Conservation (phyloP, 2,113 vertebrate genomes). For the Coptodon rendalli region DNA sequence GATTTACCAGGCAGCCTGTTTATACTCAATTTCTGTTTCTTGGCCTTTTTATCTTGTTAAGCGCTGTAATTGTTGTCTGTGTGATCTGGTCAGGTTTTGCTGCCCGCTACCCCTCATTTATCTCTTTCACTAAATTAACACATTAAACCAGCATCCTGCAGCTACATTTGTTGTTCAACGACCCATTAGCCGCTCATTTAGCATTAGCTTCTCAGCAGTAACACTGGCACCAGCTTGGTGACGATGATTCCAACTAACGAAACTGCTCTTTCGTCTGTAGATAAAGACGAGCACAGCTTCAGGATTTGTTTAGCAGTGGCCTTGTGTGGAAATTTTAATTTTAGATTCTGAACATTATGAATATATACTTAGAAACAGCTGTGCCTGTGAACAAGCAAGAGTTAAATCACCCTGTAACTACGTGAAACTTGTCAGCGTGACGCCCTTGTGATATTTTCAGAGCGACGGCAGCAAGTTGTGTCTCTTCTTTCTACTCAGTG, state of each 20-base stretch:
- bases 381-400: not conserved
- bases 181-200: constrained; percentile 18
- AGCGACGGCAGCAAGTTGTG: constrained; percentile 21
- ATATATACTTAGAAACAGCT: not conserved
- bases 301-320: not conserved
- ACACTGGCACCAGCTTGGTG: not conserved
- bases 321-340: not conserved
- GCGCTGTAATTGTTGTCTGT: constrained; percentile 29
- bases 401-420: not conserved
- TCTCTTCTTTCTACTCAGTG: constrained; percentile 2
- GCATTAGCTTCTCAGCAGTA: constrained; percentile 17
- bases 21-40: not conserved
- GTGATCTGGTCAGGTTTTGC: constrained; percentile 37
- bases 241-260: not conserved
- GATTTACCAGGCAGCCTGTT: not conserved
- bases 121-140: constrained; percentile 46
- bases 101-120: constrained; percentile 21
- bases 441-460: constrained; percentile 26
- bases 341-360: not conserved
- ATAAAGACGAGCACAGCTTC: not conserved
- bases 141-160: constrained; percentile 41
- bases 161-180: constrained; percentile 36
- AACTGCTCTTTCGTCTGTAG: not conserved
- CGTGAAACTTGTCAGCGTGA: not conserved
- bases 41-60: constrained; percentile 25